These are phyloP conservation scores for Odontophorus gujanensis DNA, from an alignment of 2,113 vertebrate genomes.

Conservation along the genomic window DNA sequence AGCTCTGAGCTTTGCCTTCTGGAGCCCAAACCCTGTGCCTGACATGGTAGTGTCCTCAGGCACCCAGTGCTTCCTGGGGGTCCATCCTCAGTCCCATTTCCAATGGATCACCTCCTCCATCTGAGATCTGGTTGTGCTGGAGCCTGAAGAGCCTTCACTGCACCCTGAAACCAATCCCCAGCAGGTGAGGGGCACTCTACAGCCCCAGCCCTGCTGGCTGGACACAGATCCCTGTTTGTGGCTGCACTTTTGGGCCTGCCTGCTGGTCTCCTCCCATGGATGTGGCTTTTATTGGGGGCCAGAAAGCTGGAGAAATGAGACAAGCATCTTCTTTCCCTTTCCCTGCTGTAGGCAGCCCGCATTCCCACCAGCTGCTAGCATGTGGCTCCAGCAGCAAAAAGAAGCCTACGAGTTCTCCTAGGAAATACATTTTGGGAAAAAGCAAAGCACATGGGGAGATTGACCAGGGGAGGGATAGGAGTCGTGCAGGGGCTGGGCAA, in stretches of 20 bases:
- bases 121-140: background rate
- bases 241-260: background rate
- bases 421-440: background rate
- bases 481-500: background rate
- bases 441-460: background rate
- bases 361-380: background rate
- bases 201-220: background rate
- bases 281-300: constrained; percentile 14
- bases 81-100: background rate
- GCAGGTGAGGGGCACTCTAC: background rate
- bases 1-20: background rate
- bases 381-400: background rate
- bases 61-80: rapidly evolving
- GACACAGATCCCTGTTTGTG: background rate
- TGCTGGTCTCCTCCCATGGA: constrained; percentile 4
- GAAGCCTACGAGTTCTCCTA: background rate
- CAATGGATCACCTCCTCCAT: rapidly evolving
- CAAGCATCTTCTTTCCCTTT: constrained; percentile 31
- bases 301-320: constrained; percentile 31
- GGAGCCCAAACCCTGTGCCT: background rate
- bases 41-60: rapidly evolving
- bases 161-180: background rate
- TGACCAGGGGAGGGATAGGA: background rate
- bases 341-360: background rate
- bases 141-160: background rate